Evolutionary conservation across 2,888 invertebrate species (phyloP).

Genomic region (Dolomedes plantarius): DNA sequence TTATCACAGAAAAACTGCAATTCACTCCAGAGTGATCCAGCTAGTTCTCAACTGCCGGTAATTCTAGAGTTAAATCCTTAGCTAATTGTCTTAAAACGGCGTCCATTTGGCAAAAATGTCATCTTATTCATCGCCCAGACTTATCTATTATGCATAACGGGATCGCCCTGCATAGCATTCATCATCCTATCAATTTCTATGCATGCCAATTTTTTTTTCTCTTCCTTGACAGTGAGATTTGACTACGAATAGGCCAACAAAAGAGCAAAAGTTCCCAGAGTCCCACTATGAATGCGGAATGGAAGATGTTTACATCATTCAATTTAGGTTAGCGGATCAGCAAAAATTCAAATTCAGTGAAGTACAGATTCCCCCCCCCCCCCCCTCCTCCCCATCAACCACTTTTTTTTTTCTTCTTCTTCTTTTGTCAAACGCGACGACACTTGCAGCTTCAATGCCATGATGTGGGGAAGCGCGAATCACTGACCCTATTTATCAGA

Average conservation of each 20-base stretch:
- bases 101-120: too few relatives aligned
- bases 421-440: background rate
- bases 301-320: background rate
- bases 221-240: background rate
- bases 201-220: too few relatives aligned
- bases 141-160: too few relatives aligned
- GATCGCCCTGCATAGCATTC: too few relatives aligned
- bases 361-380: background rate
- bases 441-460: background rate
- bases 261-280: background rate
- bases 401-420: background rate
- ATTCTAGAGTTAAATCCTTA: too few relatives aligned
- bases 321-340: conserved; percentile 5
- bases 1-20: too few relatives aligned
- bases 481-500: background rate
- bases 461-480: background rate
- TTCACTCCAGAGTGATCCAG: too few relatives aligned
- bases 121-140: too few relatives aligned
- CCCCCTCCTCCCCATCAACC: too few relatives aligned
- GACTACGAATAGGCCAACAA: background rate
- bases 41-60: too few relatives aligned
- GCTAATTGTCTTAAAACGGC: too few relatives aligned
- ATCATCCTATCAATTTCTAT: too few relatives aligned
- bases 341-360: background rate
- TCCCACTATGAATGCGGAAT: background rate